Evolutionary conservation across 2,797 vertebrate species (phyloP).

Genomic region (Dermochelys coriacea): DNA sequence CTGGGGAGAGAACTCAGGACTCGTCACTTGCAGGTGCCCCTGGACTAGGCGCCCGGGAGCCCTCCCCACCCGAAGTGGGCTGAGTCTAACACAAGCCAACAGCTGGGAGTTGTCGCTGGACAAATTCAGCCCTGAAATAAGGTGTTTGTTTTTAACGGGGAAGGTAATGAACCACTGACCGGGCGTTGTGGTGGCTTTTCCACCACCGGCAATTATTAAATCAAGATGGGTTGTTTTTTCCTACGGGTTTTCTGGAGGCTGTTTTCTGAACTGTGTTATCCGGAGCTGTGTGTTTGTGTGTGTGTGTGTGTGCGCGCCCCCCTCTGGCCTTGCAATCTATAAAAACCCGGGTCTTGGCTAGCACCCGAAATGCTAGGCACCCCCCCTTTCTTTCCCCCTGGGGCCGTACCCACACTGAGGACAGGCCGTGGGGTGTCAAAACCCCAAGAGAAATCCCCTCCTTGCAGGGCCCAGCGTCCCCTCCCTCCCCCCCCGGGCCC

Average conservation of each 20-base stretch:
- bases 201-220: background rate
- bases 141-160: background rate
- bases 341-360: background rate
- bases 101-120: background rate
- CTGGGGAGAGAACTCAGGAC: background rate
- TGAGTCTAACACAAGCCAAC: background rate
- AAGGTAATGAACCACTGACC: background rate
- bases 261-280: background rate
- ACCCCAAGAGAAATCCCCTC: background rate
- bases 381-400: fast-evolving
- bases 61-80: too few relatives aligned
- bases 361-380: background rate
- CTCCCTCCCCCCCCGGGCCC: background rate
- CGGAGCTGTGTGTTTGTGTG: too few relatives aligned
- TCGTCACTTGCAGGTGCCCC: too few relatives aligned
- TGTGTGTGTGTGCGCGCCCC: too few relatives aligned
- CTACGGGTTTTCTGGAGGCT: background rate
- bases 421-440: background rate
- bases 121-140: background rate
- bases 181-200: too few relatives aligned
- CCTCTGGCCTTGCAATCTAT: background rate
- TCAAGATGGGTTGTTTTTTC: background rate
- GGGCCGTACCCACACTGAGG: too few relatives aligned
- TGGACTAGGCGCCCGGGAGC: too few relatives aligned
- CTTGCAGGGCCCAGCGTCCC: background rate